phyloP scores from a whole-genome alignment of 1,140 invertebrate genomes.

The Telenomus remus region DNA sequence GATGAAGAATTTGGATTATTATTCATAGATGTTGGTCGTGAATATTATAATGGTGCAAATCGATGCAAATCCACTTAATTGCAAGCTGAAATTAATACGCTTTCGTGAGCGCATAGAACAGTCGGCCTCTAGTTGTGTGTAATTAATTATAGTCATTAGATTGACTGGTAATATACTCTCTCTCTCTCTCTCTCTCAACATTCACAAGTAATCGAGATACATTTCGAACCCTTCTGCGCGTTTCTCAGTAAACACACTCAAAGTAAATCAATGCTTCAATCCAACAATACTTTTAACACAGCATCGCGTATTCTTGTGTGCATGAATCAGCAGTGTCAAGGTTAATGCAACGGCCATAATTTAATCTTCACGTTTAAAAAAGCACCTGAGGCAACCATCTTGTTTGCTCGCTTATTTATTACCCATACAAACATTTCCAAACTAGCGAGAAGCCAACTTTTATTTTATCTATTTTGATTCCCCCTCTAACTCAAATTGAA shows the following conservation, averaged over 20 bases:
- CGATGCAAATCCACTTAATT: constrained; percentile 50
- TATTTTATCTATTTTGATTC: too few relatives aligned
- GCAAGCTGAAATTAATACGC: constrained; percentile 51
- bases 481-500: too few relatives aligned
- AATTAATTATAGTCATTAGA: constrained; percentile 54
- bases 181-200: too few relatives aligned
- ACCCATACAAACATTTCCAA: constrained; percentile 23
- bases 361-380: constrained; percentile 27
- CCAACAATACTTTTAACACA: constrained; percentile 40
- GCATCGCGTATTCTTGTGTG: constrained; percentile 26
- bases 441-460: neutral
- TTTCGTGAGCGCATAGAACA: constrained; percentile 27
- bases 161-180: constrained; percentile 48
- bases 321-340: constrained; percentile 42
- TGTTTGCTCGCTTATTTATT: constrained; percentile 28
- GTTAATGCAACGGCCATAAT: constrained; percentile 39
- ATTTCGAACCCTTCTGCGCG: constrained; percentile 25
- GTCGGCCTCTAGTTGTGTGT: constrained; percentile 42
- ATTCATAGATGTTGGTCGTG: constrained; percentile 17
- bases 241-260: constrained; percentile 41
- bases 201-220: constrained; percentile 47
- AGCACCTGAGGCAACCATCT: constrained; percentile 8
- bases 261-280: constrained; percentile 51
- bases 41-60: constrained; percentile 48
- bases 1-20: constrained; percentile 23